Base-by-base conservation (phyloP, 2,113 vertebrate genomes). In the Oryzias woworae region DNA sequence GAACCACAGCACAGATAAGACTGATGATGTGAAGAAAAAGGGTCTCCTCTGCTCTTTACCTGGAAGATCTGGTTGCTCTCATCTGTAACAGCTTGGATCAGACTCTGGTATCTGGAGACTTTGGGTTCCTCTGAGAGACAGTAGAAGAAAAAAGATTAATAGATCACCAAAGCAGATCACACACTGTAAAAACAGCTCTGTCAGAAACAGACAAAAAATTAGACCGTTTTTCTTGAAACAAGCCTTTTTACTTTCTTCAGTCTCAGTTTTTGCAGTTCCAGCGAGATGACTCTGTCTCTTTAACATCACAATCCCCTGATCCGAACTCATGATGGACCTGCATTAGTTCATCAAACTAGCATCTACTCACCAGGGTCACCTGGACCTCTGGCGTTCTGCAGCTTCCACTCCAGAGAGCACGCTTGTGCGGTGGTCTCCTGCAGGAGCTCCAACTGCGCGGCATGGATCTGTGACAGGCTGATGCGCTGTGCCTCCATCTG, bases 401-500 rank as follows among this genome's bases (percentile, higher is more conserved):
- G 86, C 46, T 71, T 73, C 83, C 69, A 44, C 61, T 83, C 69
- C 43, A 73, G 71, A 7, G 75, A 58, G 62, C 51, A 53, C 14
- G 70, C 46, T 44, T 5, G 76, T 28, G 78, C 41, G 5, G 80
- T 71, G 0, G 72, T 55, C 56, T 83, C 89, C 67, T 85, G 82
- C 50, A 88, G 79, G 64, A 98, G 92, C 84, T 98, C 95, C 22
- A 97, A 82, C 23, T 98, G 94, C 61, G 95, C 92, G 4, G 94
- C 93, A 42, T 96, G 93, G 81, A 98, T 95, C 88, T 98, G 90
- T 75, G 94, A 93, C 0, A 98, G 90, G 74, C 96, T 97, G 87
- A 99, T 90, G 44, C 92, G 92, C 53, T 96, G 96, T 17, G 96
- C 96, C 88, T 96, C 95, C 92, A 97, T 88, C 72, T 94, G 95